Conservation (phyloP, 2,888 invertebrate genomes). For the Xanthorhoe spadicearia region DNA sequence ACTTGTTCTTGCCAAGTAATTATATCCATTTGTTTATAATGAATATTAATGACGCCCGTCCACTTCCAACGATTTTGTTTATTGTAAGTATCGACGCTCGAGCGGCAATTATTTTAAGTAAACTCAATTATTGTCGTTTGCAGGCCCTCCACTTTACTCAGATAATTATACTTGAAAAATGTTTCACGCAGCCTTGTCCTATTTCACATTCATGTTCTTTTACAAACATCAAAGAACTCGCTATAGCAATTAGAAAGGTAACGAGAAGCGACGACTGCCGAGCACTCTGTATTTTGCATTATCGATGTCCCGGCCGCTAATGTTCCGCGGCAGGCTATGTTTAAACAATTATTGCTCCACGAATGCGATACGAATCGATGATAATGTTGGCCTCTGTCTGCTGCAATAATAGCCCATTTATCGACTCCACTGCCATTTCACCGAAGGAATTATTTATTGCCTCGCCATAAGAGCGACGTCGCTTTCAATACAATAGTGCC, state of each 20-base stretch:
- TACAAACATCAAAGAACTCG: conserved; percentile 46
- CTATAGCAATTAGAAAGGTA: conserved; percentile 66
- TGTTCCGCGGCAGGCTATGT: conserved; percentile 73
- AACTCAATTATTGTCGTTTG: conserved; percentile 68
- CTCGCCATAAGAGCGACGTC: conserved; percentile 71
- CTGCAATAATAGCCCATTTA: conserved; percentile 81
- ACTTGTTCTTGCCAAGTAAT: conserved; percentile 77
- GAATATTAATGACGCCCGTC: conserved; percentile 76
- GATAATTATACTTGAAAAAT: conserved; percentile 60
- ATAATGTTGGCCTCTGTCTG: conserved; percentile 80
- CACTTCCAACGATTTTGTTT: conserved; percentile 65
- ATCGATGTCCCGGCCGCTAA: conserved; percentile 73
- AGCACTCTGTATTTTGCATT: conserved; percentile 64
- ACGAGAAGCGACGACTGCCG: conserved; percentile 58
- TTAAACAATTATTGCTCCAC: conserved; percentile 80
- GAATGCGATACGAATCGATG: conserved; percentile 80
- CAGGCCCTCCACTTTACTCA: conserved; percentile 57
- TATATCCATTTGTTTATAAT: conserved; percentile 82
- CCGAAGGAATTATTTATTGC: conserved; percentile 79
- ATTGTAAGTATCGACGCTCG: conserved; percentile 69
- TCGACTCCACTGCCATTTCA: conserved; percentile 76
- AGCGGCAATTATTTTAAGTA: conserved; percentile 74
- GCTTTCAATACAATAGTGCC: conserved; percentile 75
- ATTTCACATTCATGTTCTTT: conserved; percentile 50
- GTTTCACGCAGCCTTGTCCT: conserved; percentile 56